Base-by-base conservation (phyloP, 2,797 vertebrate species). In the Xenops minutus region DNA sequence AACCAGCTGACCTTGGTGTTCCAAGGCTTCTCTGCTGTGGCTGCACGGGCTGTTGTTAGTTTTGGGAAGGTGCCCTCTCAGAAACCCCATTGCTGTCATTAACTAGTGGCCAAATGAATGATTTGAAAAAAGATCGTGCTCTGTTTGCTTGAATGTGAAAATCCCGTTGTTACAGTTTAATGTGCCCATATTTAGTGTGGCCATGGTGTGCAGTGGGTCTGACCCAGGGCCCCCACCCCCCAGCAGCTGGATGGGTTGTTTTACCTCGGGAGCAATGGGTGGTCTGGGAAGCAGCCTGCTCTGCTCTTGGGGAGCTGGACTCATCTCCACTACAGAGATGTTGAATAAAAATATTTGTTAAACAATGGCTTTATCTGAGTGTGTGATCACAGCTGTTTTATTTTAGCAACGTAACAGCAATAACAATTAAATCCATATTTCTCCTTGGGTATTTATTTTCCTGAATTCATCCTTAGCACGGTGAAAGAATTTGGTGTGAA, bases 331-430 rank as follows among this genome's bases (percentile, higher is more conserved):
- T 63, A 36, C 82, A 92, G 95, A 64, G 76, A 95, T 91, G 79
- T 95, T 96, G 96, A 97, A 98, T 96, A 97, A 96, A 92, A 97
- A 88, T 97, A 97, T 97, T 97, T 97, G 95, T 97, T 97, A 96
- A 98, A 98, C 97, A 97, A 97, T 93, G 96, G 93, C 97, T 97
- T 97, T 97, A 96, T 93, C 95, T 96, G 89, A 94, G 91, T 95
- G 91, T 98, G 97, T 97, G 96, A 98, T 98, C 96, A 97, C 98
- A 98, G 98, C 97, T 98, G 97, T 97, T 98, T 98, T 96, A 96
- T 97, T 98, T 98, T 97, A 98, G 97, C 95, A 94, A 85, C 56
- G 89, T 89, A 96, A 95, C 92, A 97, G 94, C 88, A 93, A 85
- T 93, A 94, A 91, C 96, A 97, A 98, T 98, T 97, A 97, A 98